phyloP scores from a whole-genome alignment of 2,888 invertebrate genomes.

The Kuschelorhynchus macadamiae region DNA sequence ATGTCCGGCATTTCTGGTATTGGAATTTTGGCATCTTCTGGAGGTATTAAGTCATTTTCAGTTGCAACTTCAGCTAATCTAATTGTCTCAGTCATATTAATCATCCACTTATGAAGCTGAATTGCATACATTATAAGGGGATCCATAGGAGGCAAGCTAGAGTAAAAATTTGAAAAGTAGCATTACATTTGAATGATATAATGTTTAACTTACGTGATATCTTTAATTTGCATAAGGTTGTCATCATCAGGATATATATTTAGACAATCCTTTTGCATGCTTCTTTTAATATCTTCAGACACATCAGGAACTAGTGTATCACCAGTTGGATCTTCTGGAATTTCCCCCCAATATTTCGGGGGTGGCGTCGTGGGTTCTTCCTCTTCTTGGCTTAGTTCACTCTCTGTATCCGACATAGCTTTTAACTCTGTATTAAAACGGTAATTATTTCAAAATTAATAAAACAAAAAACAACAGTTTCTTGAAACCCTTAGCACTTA shows the following conservation, averaged over 20 bases:
- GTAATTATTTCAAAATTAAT: neutral
- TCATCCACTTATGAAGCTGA: slow-evolving; percentile 64
- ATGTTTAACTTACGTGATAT: slow-evolving; percentile 57
- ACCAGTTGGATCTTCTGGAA: slow-evolving; percentile 49
- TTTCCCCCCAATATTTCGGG: slow-evolving; percentile 64
- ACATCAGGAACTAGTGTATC: slow-evolving; percentile 58
- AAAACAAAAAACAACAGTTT: no score
- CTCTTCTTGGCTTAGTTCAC: neutral
- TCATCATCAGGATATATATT: slow-evolving; percentile 60
- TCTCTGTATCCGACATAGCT: neutral
- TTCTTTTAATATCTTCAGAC: slow-evolving; percentile 62
- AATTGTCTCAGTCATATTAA: slow-evolving; percentile 63
- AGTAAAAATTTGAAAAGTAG: slow-evolving; percentile 31
- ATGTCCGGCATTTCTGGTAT: slow-evolving; percentile 61
- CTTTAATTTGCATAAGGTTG: slow-evolving; percentile 51
- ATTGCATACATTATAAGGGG: slow-evolving; percentile 64
- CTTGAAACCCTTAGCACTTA: no score
- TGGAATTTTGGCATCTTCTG: slow-evolving; percentile 61
- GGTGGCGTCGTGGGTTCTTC: slow-evolving; percentile 13
- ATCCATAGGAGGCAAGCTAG: slow-evolving; percentile 63
- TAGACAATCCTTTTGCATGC: slow-evolving; percentile 64
- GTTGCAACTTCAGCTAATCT: slow-evolving; percentile 61
- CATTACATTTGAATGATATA: slow-evolving; percentile 1
- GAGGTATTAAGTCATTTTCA: slow-evolving; percentile 62
- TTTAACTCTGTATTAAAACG: neutral